These are phyloP conservation scores for Celastrina argiolus DNA, from an alignment of 2,888 invertebrate species.

Conservation along the genomic window DNA sequence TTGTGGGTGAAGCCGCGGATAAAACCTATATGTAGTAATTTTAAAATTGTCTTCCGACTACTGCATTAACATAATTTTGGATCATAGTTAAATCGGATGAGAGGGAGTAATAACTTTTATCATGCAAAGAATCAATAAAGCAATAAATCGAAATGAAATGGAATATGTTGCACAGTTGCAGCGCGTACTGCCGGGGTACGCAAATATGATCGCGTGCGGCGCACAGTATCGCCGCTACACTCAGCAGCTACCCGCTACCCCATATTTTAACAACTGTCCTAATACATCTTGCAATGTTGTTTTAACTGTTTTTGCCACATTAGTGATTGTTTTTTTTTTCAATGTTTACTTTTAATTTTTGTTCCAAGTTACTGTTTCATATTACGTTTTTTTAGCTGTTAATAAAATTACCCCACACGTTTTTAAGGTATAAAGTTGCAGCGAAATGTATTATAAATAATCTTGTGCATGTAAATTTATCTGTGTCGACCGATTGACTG, in stretches of 20 bases:
- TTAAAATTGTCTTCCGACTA: too few relatives aligned
- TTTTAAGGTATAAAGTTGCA: conserved; percentile 39
- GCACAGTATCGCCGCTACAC: conserved; percentile 56
- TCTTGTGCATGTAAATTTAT: conserved; percentile 77
- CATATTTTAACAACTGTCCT: conserved; percentile 79
- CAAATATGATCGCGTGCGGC: conserved; percentile 67
- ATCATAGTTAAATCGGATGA: too few relatives aligned
- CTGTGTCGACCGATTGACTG: conserved; percentile 57
- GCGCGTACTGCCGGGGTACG: conserved; percentile 41
- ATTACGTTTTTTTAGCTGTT: conserved; percentile 29
- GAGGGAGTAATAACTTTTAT: not conserved
- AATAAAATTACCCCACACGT: conserved; percentile 14
- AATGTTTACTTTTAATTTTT: conserved; percentile 75
- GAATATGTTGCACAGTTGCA: conserved; percentile 26
- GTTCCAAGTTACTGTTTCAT: conserved; percentile 49
- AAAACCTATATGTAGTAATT: too few relatives aligned
- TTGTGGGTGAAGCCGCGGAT: too few relatives aligned
- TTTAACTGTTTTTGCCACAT: conserved; percentile 74
- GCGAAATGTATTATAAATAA: conserved; percentile 26
- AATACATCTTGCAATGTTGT: conserved; percentile 78
- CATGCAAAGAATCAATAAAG: conserved; percentile 32
- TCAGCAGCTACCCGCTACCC: conserved; percentile 65
- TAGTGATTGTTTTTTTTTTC: conserved; percentile 69
- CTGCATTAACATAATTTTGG: too few relatives aligned
- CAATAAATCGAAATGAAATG: conserved; percentile 31